phyloP scores from a whole-genome alignment of 2,113 vertebrate genomes.

The Istiophorus platypterus region DNA sequence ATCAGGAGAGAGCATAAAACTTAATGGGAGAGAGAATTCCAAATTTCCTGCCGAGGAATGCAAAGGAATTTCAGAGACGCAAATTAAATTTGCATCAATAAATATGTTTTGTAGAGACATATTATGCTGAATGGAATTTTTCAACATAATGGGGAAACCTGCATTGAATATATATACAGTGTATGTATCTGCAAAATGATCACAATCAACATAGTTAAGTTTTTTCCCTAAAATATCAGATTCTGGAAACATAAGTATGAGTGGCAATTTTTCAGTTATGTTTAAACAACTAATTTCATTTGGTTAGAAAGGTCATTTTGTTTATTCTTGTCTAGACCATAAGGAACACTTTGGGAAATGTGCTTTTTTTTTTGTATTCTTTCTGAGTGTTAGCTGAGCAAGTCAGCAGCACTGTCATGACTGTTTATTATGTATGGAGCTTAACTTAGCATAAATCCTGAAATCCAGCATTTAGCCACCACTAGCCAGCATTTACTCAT shows the following conservation, averaged over 20 bases:
- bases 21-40: neutral
- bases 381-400: neutral
- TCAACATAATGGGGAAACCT: neutral
- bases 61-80: neutral
- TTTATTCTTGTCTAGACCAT: neutral
- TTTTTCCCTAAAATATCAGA: neutral
- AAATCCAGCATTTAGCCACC: neutral
- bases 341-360: neutral
- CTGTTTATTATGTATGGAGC: neutral
- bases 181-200: neutral
- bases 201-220: neutral
- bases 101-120: neutral
- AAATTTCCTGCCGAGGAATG: neutral
- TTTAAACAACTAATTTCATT: neutral
- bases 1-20: no score
- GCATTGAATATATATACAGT: neutral
- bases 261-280: neutral
- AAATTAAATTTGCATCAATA: neutral
- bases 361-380: neutral
- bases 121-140: neutral
- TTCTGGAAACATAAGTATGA: neutral
- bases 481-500: neutral
- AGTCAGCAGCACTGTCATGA: neutral
- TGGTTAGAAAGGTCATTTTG: neutral
- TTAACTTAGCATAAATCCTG: neutral